Evolutionary conservation across 1,140 invertebrate species (phyloP).

Genomic region (Brachionus angularis): DNA sequence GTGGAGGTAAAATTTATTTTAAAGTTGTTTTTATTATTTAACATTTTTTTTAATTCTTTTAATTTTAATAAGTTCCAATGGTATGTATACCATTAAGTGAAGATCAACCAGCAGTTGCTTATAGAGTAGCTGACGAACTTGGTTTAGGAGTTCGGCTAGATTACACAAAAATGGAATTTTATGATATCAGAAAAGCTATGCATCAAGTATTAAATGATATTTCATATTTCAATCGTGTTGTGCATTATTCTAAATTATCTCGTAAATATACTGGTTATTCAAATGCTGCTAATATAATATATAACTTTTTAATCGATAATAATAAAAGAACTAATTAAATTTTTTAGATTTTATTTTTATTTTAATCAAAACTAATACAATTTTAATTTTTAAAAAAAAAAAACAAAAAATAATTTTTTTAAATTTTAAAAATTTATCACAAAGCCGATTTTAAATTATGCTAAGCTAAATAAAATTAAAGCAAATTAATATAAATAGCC

Average conservation of each 20-base stretch:
- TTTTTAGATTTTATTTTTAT: not conserved
- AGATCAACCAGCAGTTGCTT: conserved; percentile 50
- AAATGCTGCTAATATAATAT: not conserved
- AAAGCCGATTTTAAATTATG: too few species aligned
- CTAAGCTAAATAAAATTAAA: too few species aligned
- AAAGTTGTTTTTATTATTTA: too few species aligned
- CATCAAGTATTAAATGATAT: not conserved
- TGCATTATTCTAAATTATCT: not conserved
- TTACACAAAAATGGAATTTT: conserved; percentile 14
- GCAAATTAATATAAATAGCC: too few species aligned
- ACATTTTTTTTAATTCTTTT: not conserved
- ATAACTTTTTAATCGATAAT: not conserved
- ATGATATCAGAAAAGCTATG: not conserved
- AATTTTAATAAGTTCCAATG: conserved; percentile 63
- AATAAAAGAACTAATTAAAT: not conserved
- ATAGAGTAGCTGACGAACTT: conserved; percentile 41
- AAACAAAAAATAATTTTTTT: too few species aligned
- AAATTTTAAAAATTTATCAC: too few species aligned
- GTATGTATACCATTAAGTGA: conserved; percentile 66
- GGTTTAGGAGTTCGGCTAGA: conserved; percentile 27
- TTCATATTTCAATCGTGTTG: not conserved
- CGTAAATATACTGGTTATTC: not conserved
- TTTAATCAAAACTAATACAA: too few species aligned
- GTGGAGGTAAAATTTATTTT: conserved; percentile 60
- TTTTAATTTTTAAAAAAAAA: not conserved